A percentile compares a stretch with the other conserved stretches of the same genome.
These are phyloP conservation scores for Ardeotis arabs DNA, from an alignment of 2,113 vertebrate species.

Conservation along the genomic window DNA sequence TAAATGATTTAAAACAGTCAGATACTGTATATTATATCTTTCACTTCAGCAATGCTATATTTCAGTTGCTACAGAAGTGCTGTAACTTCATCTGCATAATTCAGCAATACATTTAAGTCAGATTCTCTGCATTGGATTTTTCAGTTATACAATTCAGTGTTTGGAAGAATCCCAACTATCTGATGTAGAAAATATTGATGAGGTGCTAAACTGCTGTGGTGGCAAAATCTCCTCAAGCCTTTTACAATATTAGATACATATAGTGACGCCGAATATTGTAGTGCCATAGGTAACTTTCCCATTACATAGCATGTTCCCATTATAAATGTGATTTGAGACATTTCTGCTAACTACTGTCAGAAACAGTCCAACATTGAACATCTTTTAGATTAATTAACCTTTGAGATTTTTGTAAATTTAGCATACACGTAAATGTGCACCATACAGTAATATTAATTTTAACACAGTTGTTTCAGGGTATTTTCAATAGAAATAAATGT, in stretches of 20 bases:
- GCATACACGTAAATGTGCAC: background rate
- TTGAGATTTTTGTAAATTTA: background rate
- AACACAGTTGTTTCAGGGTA: background rate
- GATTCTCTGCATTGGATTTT: background rate
- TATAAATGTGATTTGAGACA: constrained; percentile 3
- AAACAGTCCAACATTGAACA: background rate
- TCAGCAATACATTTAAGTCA: background rate
- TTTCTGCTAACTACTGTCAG: background rate
- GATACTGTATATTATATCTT: background rate
- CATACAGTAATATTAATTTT: background rate
- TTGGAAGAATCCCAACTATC: constrained; percentile 26
- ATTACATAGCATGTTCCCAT: background rate
- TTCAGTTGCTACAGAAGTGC: background rate
- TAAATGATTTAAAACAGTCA: background rate
- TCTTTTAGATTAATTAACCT: background rate
- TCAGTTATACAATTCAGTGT: background rate
- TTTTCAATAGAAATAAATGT: background rate
- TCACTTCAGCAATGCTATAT: background rate
- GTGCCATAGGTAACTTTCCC: background rate
- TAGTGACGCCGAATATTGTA: background rate
- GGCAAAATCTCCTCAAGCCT: constrained; percentile 25
- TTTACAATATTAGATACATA: background rate
- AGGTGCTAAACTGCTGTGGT: background rate
- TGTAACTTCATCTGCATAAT: background rate
- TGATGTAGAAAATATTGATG: constrained; percentile 46